Evolutionary conservation across 2,113 vertebrate species (phyloP).

Genomic region (Podocnemis expansa): DNA sequence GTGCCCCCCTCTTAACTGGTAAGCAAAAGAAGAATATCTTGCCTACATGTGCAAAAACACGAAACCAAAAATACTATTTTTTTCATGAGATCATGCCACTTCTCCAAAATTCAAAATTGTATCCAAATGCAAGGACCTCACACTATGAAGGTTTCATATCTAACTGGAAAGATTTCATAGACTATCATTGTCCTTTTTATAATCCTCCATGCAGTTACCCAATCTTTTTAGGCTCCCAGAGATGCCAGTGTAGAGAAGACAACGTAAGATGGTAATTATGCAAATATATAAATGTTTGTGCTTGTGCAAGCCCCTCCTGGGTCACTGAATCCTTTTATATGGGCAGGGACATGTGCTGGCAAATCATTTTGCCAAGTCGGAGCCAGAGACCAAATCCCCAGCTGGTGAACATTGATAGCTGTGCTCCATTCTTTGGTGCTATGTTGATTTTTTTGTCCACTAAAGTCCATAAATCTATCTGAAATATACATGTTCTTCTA

Average conservation of each 20-base stretch:
- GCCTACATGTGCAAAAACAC: neutral
- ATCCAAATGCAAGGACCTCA: neutral
- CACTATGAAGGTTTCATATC: neutral
- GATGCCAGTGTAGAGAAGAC: neutral
- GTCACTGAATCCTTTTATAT: neutral
- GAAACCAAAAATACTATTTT: neutral
- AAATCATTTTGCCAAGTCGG: neutral
- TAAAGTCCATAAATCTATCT: neutral
- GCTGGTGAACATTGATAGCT: neutral
- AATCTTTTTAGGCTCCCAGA: neutral
- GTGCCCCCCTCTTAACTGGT: too few relatives aligned
- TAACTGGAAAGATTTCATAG: neutral
- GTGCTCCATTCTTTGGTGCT: neutral
- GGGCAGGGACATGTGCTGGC: neutral
- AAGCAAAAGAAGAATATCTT: too few relatives aligned
- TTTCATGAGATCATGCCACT: neutral
- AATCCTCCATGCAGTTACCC: neutral
- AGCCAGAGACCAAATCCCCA: neutral
- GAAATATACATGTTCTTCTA: neutral
- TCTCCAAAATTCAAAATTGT: neutral
- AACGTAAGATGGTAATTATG: neutral
- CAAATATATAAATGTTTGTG: neutral
- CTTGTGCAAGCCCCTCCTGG: neutral
- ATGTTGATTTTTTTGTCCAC: neutral
- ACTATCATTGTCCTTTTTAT: neutral